Evolutionary conservation across 2,888 invertebrate genomes (phyloP), one percentile per base, ranked within the genome.

Genomic region (Choreutis nemorana): DNA sequence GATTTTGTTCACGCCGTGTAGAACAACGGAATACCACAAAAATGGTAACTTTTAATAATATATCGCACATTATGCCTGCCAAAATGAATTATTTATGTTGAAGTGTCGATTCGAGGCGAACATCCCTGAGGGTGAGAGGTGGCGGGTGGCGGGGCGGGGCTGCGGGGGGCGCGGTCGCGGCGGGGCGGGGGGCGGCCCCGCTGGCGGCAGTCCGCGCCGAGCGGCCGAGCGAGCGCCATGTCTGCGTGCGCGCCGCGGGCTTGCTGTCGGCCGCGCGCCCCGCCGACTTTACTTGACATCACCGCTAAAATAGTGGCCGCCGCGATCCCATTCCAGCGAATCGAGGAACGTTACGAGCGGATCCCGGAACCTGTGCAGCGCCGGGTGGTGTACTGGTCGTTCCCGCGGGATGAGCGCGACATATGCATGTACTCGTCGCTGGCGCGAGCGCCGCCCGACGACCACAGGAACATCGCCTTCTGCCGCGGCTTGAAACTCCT

Each of bases 341-440:
- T 93, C 57, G 92, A 92, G 72, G 91, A 91, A 67, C 85, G 89
- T 43, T 91, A 90, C 68, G 89, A 90, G 63, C 85, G 91, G 52
- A 91, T 93, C 66, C 93, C 92, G 44, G 92, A 92, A 66, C 91
- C 91, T 43, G 91, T 92, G 63, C 92, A 92, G 71, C 83, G 89
- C 47, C 83, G 91, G 58, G 90, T 92, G 65, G 90, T 92, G 57
- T 92, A 85, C 81, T 92, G 91, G 90, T 91, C 91, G 42, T 92
- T 92, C 78, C 93, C 92, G 45, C 80, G 91, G 54, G 89, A 91
- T 62, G 92, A 92, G 71, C 82, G 88, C 57, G 91, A 91, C 78
- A 91, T 93, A 65, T 89, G 90, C 75, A 91, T 92, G 90, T 93
- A 93, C 79, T 91, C 90, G 48, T 90, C 90, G 46, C 82, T 90